Evolutionary conservation across 2,888 invertebrate genomes (phyloP).

Genomic region (Dendrolimus pini): DNA sequence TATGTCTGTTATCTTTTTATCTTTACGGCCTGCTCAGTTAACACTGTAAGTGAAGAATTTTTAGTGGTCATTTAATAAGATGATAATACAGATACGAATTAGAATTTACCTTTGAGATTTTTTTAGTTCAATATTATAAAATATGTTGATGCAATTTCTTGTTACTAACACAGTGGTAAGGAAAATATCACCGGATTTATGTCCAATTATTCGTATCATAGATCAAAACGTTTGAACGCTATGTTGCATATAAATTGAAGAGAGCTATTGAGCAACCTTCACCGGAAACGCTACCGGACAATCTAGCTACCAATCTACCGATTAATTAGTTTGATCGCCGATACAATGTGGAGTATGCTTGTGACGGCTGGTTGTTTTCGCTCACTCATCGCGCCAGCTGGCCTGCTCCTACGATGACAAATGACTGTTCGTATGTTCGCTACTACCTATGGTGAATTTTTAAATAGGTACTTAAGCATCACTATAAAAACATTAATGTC

Average conservation of each 20-base stretch:
- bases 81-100: neutral
- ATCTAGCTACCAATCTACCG: conserved; percentile 66
- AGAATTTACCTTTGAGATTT: no score
- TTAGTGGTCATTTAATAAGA: neutral
- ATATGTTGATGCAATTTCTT: no score
- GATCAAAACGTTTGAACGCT: conserved; percentile 55
- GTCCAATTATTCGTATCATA: conserved; percentile 54
- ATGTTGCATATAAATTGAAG: conserved; percentile 39
- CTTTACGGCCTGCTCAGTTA: neutral
- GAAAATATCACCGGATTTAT: conserved; percentile 14
- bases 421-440: conserved; percentile 21
- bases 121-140: no score
- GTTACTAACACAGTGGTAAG: neutral
- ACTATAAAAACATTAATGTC: no score
- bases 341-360: conserved; percentile 67
- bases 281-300: conserved; percentile 71
- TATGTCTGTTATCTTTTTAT: neutral
- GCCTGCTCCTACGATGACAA: conserved; percentile 34
- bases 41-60: neutral
- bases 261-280: conserved; percentile 67
- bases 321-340: conserved; percentile 69
- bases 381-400: conserved; percentile 68
- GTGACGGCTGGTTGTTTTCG: conserved; percentile 49
- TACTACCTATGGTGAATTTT: neutral
- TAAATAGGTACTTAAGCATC: no score